Conservation (phyloP, 2,113 vertebrate genomes). For the Crocuta crocuta region DNA sequence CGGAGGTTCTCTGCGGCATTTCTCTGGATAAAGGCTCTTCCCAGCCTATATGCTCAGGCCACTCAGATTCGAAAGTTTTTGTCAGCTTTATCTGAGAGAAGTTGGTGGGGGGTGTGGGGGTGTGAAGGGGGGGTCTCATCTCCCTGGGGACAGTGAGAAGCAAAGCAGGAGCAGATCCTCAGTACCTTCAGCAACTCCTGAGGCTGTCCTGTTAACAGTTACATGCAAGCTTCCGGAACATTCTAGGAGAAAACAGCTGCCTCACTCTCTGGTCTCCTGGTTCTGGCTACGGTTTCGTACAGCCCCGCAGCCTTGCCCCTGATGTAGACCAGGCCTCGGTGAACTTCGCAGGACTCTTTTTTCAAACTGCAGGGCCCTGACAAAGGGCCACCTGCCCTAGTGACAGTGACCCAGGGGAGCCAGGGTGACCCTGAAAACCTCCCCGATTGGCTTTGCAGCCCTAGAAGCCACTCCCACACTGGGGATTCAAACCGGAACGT, state of each 20-base stretch:
- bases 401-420: not conserved
- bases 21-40: not conserved
- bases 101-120: accelerated
- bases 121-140: not conserved
- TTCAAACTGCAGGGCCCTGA: not conserved
- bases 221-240: not conserved
- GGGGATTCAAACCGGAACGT: not conserved
- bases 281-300: accelerated
- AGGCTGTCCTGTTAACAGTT: not conserved
- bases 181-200: not conserved
- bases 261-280: accelerated
- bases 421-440: not conserved
- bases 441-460: not conserved
- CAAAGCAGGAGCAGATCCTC: not conserved
- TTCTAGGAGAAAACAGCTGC: not conserved
- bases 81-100: not conserved
- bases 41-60: not conserved
- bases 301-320: accelerated
- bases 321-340: accelerated
- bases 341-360: not conserved
- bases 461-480: not conserved
- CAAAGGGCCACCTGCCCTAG: not conserved
- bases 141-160: not conserved
- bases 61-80: not conserved
- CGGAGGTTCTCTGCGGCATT: not conserved